phyloP scores from a whole-genome alignment of 2,113 vertebrate species.

The Sitta europaea region DNA sequence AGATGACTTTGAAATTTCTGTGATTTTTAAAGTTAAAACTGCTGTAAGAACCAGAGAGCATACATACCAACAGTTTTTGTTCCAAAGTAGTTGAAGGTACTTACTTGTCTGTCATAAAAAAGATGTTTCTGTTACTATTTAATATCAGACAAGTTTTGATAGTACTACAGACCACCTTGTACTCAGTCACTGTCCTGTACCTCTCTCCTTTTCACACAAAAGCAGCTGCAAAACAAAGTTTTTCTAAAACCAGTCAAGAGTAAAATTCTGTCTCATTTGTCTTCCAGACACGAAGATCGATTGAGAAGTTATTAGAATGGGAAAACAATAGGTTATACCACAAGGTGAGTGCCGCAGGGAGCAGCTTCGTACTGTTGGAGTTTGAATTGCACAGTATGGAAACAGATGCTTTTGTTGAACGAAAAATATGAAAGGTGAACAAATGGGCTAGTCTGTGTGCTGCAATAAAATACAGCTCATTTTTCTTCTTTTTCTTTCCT shows the following conservation, averaged over 20 bases:
- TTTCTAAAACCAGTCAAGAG: conserved; percentile 81
- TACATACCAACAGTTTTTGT: neutral
- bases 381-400: conserved; percentile 99
- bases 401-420: conserved; percentile 99
- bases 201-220: conserved; percentile 80
- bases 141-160: conserved; percentile 53
- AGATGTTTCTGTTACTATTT: conserved; percentile 11
- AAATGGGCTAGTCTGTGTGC: conserved; percentile 84
- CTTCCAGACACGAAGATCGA: conserved; percentile 97
- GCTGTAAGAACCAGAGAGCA: neutral
- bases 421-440: conserved; percentile 97
- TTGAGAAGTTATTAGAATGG: conserved; percentile 96
- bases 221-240: conserved; percentile 89
- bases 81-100: neutral
- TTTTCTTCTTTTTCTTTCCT: conserved; percentile 82
- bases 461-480: conserved; percentile 91
- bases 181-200: conserved; percentile 78
- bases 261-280: conserved; percentile 90
- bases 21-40: neutral
- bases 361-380: conserved; percentile 81
- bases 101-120: neutral
- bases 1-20: neutral
- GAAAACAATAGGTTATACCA: conserved; percentile 95
- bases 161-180: conserved; percentile 76
- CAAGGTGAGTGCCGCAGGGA: conserved; percentile 93